Conservation (phyloP, 92 coral and sea anemone species). For the Heteractis magnifica region DNA sequence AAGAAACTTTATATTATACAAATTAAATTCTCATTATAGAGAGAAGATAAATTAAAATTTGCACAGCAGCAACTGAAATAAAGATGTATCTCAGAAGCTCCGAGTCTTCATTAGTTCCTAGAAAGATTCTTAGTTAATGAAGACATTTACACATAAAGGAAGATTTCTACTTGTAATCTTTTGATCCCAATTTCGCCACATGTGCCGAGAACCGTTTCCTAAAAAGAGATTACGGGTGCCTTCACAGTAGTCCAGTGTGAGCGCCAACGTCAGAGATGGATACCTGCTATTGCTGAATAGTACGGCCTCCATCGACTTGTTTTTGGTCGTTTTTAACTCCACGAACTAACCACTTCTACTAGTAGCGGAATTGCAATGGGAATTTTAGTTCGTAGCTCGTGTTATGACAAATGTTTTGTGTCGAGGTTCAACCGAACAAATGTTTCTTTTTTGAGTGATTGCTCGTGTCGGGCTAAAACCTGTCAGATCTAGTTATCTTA, state of each 20-base stretch:
- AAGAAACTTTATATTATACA: too few relatives aligned
- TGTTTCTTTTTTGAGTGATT: neutral
- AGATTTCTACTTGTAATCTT: neutral
- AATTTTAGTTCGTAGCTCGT: neutral
- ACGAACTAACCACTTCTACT: neutral
- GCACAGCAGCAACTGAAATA: too few relatives aligned
- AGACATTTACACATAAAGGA: neutral
- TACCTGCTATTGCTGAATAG: too few relatives aligned
- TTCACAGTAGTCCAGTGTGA: neutral
- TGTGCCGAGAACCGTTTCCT: neutral
- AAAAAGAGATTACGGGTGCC: neutral
- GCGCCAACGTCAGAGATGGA: neutral
- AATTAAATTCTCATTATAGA: too few relatives aligned
- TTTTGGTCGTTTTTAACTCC: neutral
- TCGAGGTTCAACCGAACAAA: neutral
- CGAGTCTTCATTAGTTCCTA: too few relatives aligned
- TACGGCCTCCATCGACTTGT: neutral
- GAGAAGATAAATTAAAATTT: too few relatives aligned
- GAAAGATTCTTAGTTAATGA: neutral
- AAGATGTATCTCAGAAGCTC: too few relatives aligned
- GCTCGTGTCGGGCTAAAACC: slow-evolving; percentile 2
- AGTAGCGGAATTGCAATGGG: neutral
- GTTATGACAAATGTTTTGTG: neutral
- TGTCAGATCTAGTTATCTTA: neutral
- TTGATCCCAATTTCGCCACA: neutral